Evolutionary conservation across 1,140 invertebrate genomes (phyloP).

Genomic region (Monomorium pharaonis): DNA sequence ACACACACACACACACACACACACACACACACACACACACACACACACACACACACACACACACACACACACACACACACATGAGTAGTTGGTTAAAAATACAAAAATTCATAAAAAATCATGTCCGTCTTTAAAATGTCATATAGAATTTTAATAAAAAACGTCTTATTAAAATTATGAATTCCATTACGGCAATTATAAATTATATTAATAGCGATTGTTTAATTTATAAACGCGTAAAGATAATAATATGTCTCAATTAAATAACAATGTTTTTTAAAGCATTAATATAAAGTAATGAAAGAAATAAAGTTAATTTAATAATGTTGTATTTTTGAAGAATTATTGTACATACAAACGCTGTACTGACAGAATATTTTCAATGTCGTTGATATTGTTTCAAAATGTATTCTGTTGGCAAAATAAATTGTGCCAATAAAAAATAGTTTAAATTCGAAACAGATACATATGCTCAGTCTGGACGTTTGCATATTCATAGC

Average conservation of each 20-base stretch:
- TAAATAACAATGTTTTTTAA: neutral
- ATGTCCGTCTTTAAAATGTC: no score
- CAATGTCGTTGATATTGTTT: neutral
- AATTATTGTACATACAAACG: neutral
- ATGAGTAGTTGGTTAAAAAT: no score
- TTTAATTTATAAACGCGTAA: neutral
- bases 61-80: no score
- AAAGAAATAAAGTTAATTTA: neutral
- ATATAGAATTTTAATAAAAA: no score
- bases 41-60: no score
- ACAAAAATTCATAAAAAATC: no score
- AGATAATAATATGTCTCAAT: neutral
- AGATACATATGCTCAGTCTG: neutral
- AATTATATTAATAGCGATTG: no score
- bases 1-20: no score
- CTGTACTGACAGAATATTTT: neutral
- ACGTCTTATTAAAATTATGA: no score
- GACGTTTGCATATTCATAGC: constrained; percentile 8
- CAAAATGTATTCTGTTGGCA: no score
- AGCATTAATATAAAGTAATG: neutral
- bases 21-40: no score
- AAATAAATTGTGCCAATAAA: neutral
- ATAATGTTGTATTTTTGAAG: neutral
- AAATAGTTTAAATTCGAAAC: neutral
- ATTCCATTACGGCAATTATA: no score